Evolutionary conservation across 2,797 vertebrate species (phyloP), one percentile per base, ranked within the genome.

Genomic region (Urosaurus nigricauda): DNA sequence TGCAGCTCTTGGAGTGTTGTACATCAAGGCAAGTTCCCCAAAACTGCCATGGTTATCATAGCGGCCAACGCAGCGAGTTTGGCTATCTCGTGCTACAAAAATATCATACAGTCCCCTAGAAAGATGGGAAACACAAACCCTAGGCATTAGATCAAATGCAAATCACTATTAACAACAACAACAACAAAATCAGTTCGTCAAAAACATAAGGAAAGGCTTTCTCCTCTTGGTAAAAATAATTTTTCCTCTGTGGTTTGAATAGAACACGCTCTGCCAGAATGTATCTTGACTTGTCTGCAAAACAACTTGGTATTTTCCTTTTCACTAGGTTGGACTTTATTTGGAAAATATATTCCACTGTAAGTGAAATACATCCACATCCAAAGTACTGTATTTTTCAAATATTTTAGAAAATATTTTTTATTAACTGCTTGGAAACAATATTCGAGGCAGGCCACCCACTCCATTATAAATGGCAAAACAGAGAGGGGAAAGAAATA

Each of bases 1-100:
- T 82, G 99, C 99, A 86, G 99, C 98, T 84, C 99, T 97, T 29
- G 99, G 98, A 91, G 99, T 99, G 96, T 99, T 99, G 97, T 99
- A 99, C 99, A 99, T 99, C 96, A 99, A 96, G 8, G 99, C 99
- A 89, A 99, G 97, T 87, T 99, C 99, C 94, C 99, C 98, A 88
- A 99, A 99, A 97, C 99, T 99, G 96, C 99, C 99, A 26, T 96
- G 99, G 95, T 99, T 98, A 95, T 99, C 93, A 84, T 99, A 99
- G 89, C 98, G 97, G 93, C 98, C 99, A 92, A 99, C 98, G 53
- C 98, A 98, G 87, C 95, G 97, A 73, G 97, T 97, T 73, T 92
- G 95, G 35, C 97, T 97, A 74, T 98, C 98, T 95, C 97, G 98
- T 93, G 96, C 94, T 94, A 99, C 98, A 96, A 98, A 91, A 77